phyloP scores from a whole-genome alignment of 2,113 vertebrate genomes.

The Hemicordylus capensis region DNA sequence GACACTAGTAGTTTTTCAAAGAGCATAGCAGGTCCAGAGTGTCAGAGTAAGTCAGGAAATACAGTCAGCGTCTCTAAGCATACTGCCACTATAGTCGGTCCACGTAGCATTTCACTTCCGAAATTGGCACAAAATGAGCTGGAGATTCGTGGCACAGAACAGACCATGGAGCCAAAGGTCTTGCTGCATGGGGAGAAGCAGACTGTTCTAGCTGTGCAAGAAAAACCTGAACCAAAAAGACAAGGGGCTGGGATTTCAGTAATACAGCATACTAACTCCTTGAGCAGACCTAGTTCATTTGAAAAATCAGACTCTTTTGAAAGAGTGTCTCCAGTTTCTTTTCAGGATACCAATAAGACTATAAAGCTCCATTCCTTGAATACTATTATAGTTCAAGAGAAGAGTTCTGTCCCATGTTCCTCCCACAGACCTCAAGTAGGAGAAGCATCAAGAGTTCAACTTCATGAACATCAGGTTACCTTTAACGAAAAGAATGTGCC shows the following conservation, averaged over 20 bases:
- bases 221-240: constrained; percentile 85
- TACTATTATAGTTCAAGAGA: constrained; percentile 68
- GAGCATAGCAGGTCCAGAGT: constrained; percentile 70
- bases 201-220: constrained; percentile 70
- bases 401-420: constrained; percentile 55
- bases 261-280: constrained; percentile 96
- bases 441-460: constrained; percentile 68
- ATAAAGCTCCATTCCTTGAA: constrained; percentile 72
- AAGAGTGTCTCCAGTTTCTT: constrained; percentile 79
- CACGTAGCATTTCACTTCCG: constrained; percentile 75
- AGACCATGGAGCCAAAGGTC: constrained; percentile 75
- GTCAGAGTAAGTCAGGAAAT: constrained; percentile 69
- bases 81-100: constrained; percentile 58
- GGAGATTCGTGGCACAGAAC: constrained; percentile 77
- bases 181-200: constrained; percentile 81
- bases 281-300: constrained; percentile 91
- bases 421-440: constrained; percentile 71
- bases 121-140: constrained; percentile 81
- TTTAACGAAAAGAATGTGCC: constrained; percentile 70
- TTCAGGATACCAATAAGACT: constrained; percentile 74
- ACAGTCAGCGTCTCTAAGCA: constrained; percentile 70
- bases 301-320: constrained; percentile 89
- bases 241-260: constrained; percentile 94
- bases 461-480: constrained; percentile 61
- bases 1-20: constrained; percentile 79